Base-by-base conservation (phyloP, 2,113 vertebrate species). In the Dicerorhinus sumatrensis region DNA sequence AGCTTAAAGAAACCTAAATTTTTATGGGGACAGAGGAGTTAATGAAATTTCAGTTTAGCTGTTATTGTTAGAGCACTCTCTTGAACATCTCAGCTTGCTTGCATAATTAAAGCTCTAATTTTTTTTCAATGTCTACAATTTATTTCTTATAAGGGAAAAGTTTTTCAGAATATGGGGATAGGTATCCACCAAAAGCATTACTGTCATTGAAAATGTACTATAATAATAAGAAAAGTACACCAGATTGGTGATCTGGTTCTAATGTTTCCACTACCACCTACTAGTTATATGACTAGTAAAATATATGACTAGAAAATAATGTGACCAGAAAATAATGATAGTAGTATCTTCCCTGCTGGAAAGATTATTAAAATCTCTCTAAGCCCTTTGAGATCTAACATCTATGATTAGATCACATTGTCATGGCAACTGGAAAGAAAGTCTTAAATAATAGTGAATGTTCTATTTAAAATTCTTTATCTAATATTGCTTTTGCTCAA, bases 361-460 rank as follows among this genome's bases (percentile, higher is more conserved):
- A 42, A 88, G 16, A 48, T 51, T n/a, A 46, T 75, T 79, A 8
- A 11, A 88, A 62, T n/a, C 11, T 87, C 39, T 84, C 60, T 60
- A n/a, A 54, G 5, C 25, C 6, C 6, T 7, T 65, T 31, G 76
- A n/a, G 6, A 0, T 23, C 18, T 63, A 89, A 20, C 6, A 63
- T 23, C n/a, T 27, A 6, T 94, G 91, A 96, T 88, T 81, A 91
- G 54, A 31, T 89, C 46, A 77, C 27, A 82, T 67, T 94, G 91
- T 86, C 67, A 94, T 95, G 79, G 94, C 60, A 67, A 96, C 79
- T 54, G 33, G 65, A 94, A 93, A 90, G 56, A 89, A 86, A 86
- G 2, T 67, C 79, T 93, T 83, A 85, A 96, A 75, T 56, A 91
- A 58, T n/a, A 75, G 83, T 94, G 46, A 92, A 67, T 65, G 23